Evolutionary conservation across 2,113 vertebrate genomes (phyloP).

Genomic region (Mustelus asterias): DNA sequence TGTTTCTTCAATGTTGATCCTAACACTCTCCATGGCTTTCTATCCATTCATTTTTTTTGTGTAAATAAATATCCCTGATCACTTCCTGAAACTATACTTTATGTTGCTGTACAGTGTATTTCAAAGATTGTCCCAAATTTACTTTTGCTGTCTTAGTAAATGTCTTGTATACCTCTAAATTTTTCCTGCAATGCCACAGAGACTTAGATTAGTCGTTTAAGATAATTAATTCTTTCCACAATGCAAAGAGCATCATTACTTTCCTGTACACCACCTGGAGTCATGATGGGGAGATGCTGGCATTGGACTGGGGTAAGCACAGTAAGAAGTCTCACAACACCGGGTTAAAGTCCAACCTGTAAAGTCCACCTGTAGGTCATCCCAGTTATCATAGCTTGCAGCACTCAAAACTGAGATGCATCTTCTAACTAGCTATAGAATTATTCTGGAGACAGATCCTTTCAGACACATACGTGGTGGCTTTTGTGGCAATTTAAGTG

Average conservation of each 20-base stretch:
- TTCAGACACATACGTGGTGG: not conserved
- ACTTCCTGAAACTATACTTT: not conserved
- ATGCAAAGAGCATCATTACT: not conserved
- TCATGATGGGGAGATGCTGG: no score
- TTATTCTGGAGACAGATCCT: not conserved
- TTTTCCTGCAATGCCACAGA: not conserved
- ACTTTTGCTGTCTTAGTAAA: not conserved
- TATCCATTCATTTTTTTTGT: not conserved
- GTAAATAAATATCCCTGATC: not conserved
- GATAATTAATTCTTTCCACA: not conserved
- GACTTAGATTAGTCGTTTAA: not conserved
- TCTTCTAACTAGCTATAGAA: not conserved
- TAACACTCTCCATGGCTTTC: not conserved
- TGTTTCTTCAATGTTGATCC: not conserved
- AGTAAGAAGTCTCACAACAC: no score
- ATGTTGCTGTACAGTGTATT: not conserved
- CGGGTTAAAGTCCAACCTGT: no score
- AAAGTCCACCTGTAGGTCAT: no score
- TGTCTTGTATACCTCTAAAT: not conserved
- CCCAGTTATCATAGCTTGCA: not conserved
- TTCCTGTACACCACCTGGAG: not conserved
- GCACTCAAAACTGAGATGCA: not conserved
- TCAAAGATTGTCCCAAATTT: not conserved
- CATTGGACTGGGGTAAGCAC: no score
- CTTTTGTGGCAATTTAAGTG: not conserved